A percentile compares a stretch with the other conserved stretches of the same genome.
Conservation (phyloP, 2,113 vertebrate species). For the Vidua macroura region DNA sequence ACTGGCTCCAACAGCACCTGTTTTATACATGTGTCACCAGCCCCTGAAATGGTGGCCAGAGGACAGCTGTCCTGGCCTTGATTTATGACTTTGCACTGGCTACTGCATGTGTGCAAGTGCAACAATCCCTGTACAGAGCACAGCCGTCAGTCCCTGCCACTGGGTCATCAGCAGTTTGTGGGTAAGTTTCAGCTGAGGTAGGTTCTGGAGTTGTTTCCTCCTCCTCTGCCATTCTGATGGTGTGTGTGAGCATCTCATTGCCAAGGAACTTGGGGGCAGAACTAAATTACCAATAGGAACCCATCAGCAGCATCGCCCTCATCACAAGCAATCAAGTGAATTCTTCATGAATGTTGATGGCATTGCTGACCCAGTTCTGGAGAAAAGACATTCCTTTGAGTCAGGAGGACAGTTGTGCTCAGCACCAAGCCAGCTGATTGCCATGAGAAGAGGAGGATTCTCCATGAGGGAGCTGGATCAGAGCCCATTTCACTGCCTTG, state of each 20-base stretch:
- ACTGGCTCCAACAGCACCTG: neutral
- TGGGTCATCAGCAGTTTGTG: neutral
- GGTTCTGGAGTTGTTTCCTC: neutral
- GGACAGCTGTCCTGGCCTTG: neutral
- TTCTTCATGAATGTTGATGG: neutral
- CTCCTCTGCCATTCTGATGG: neutral
- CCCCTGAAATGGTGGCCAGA: neutral
- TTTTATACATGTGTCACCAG: neutral
- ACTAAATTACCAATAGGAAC: neutral
- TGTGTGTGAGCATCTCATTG: neutral
- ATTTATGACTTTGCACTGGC: neutral
- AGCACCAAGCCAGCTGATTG: neutral
- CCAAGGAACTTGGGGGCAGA: neutral
- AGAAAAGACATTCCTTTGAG: neutral
- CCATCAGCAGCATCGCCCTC: neutral
- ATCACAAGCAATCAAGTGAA: neutral
- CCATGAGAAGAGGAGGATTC: neutral
- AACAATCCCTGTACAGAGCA: fast-evolving
- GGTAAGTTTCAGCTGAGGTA: neutral
- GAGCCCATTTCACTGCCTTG: neutral
- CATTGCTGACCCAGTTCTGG: neutral
- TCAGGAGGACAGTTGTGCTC: neutral
- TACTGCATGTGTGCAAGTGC: neutral
- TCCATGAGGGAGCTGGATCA: neutral
- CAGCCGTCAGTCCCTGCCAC: neutral